phyloP scores from a whole-genome alignment of 2,113 vertebrate species.

The Panthera tigris region DNA sequence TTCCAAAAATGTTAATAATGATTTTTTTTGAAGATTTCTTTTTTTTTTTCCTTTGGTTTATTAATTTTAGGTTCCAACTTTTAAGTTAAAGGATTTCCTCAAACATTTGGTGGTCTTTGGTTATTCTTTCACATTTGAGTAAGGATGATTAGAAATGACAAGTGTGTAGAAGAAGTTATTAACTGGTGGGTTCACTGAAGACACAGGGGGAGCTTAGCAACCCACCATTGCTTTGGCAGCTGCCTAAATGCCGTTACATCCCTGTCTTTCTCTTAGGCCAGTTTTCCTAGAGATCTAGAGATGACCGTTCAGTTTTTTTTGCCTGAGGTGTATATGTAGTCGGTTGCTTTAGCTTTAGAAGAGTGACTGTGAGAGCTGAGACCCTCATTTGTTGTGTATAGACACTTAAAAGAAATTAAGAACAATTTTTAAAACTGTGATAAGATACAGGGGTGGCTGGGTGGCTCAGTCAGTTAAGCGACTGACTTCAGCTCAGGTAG shows the following conservation, averaged over 20 bases:
- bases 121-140: background rate
- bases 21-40: background rate
- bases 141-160: background rate
- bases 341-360: background rate
- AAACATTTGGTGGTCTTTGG: background rate
- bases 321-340: too few relatives aligned
- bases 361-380: background rate
- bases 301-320: background rate
- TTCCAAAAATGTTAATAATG: background rate
- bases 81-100: background rate
- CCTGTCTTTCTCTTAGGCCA: background rate
- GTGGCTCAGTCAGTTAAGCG: too few relatives aligned
- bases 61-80: background rate
- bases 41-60: background rate
- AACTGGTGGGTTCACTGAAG: background rate
- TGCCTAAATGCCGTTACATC: background rate
- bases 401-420: background rate
- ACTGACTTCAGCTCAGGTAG: too few relatives aligned
- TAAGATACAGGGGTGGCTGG: too few relatives aligned
- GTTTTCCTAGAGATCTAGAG: background rate
- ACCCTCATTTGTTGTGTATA: background rate
- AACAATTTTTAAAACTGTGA: background rate
- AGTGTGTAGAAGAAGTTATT: background rate
- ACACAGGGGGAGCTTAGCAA: background rate
- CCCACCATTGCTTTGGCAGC: background rate